A percentile compares a stretch with the other conserved stretches of the same genome.
Evolutionary conservation across 2,888 invertebrate genomes (phyloP).

Genomic region (Galerucella calmariensis): DNA sequence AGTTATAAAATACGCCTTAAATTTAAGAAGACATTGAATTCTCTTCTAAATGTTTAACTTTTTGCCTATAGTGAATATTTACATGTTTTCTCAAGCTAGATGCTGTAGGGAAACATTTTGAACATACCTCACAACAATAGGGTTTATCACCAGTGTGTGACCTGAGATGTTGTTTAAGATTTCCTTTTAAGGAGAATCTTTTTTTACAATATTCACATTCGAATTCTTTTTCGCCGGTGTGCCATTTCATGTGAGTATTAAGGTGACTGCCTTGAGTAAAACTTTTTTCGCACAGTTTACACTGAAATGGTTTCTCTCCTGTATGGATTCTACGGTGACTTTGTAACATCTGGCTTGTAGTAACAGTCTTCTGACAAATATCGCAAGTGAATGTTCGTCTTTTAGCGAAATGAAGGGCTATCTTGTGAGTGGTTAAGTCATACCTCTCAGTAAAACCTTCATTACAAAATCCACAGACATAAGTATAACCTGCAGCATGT

Average conservation of each 20-base stretch:
- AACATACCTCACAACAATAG: neutral
- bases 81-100: slow-evolving; percentile 1
- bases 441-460: neutral
- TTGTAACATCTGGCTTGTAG: slow-evolving; percentile 1
- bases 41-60: neutral
- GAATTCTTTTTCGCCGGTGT: neutral
- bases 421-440: neutral
- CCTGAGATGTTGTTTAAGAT: neutral
- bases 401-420: neutral
- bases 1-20: too few species aligned
- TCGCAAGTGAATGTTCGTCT: neutral
- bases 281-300: neutral
- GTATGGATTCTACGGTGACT: slow-evolving; percentile 1
- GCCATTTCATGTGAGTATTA: slow-evolving; percentile 5
- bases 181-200: slow-evolving; percentile 1
- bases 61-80: neutral
- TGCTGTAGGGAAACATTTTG: neutral
- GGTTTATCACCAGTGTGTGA: slow-evolving; percentile 4
- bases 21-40: neutral
- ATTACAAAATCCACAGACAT: slow-evolving; percentile 5
- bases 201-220: slow-evolving; percentile 3
- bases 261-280: slow-evolving; percentile 6
- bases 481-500: neutral
- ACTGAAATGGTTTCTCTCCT: neutral
- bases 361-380: neutral